Percentiles rank a stretch among this genome's conserved stretches.
These are phyloP conservation scores for Polyommatus iphigenia DNA, from an alignment of 2,888 invertebrate genomes.

Conservation along the genomic window DNA sequence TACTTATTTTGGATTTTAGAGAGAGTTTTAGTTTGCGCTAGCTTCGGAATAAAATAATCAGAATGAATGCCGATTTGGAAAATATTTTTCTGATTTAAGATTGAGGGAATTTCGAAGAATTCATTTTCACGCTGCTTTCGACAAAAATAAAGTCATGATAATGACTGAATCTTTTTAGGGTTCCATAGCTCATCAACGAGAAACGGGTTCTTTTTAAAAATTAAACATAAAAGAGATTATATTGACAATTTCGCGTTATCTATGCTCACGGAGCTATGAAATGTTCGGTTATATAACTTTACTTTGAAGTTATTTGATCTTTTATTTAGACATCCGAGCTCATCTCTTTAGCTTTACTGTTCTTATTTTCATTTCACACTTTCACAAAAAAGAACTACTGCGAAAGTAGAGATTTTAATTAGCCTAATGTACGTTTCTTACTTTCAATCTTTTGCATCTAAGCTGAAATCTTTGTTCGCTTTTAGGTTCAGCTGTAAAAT, in stretches of 20 bases:
- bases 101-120: neutral
- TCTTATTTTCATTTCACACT: slow-evolving; percentile 51
- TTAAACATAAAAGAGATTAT: slow-evolving; percentile 22
- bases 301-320: slow-evolving; percentile 65
- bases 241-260: slow-evolving; percentile 25
- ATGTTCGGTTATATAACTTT: slow-evolving; percentile 32
- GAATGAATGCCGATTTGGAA: neutral
- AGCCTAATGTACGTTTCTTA: slow-evolving; percentile 68
- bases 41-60: neutral
- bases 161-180: neutral
- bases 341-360: slow-evolving; percentile 52
- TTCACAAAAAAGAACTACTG: slow-evolving; percentile 59
- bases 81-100: neutral
- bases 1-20: slow-evolving; percentile 19
- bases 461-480: slow-evolving; percentile 28
- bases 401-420: slow-evolving; percentile 72
- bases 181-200: neutral
- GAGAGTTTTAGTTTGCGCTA: neutral
- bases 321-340: slow-evolving; percentile 71
- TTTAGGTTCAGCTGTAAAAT: slow-evolving; percentile 17
- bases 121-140: neutral
- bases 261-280: slow-evolving; percentile 23
- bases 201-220: slow-evolving; percentile 4
- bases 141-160: neutral
- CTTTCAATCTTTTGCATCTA: slow-evolving; percentile 29